Percentiles rank a stretch among this genome's conserved stretches.
phyloP scores from a whole-genome alignment of 2,888 invertebrate genomes.

The Bimastos eiseni region DNA sequence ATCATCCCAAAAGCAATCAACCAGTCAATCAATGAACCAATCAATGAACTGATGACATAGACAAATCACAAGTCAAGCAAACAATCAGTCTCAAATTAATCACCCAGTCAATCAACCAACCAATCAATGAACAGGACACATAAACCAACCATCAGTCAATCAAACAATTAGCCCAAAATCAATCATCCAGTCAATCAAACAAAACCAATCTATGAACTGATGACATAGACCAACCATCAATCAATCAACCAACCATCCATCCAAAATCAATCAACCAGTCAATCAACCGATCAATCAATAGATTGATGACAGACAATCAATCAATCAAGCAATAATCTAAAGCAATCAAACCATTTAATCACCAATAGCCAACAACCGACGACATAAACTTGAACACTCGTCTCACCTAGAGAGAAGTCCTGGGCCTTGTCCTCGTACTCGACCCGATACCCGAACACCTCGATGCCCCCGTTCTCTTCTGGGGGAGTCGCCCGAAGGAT shows the following conservation, averaged over 20 bases:
- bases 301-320: no score
- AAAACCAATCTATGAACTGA: no score
- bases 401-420: slow-evolving; percentile 27
- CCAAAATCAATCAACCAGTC: neutral
- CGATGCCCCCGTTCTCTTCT: slow-evolving; percentile 40
- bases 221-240: neutral
- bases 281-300: neutral
- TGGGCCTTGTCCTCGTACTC: slow-evolving; percentile 35
- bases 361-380: neutral
- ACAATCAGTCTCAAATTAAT: neutral
- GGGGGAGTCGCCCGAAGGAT: slow-evolving; percentile 39
- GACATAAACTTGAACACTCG: neutral
- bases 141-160: neutral
- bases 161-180: neutral
- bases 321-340: neutral
- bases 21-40: neutral
- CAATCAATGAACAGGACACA: no score
- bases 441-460: slow-evolving; percentile 41
- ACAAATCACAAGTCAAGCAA: neutral
- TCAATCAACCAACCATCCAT: neutral
- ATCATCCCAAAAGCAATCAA: neutral
- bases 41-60: neutral
- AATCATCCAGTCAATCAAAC: neutral
- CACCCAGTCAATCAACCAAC: no score
- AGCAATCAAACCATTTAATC: neutral